Evolutionary conservation across 2,797 vertebrate species (phyloP).

Genomic region (Microcaecilia unicolor): DNA sequence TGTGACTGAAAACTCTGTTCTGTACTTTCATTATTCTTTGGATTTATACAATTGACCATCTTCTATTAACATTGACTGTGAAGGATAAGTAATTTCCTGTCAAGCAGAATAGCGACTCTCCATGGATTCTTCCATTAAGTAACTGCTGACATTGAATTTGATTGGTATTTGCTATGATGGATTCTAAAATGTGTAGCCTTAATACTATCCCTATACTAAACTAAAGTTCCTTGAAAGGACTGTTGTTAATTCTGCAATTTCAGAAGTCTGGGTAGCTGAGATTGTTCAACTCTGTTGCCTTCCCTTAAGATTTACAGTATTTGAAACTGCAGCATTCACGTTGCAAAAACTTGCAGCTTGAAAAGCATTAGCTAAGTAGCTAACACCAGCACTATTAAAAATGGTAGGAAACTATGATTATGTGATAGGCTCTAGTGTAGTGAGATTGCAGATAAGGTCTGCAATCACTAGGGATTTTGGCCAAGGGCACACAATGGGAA

Average conservation of each 20-base stretch:
- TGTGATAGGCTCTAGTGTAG: too few relatives aligned
- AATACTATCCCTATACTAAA: neutral
- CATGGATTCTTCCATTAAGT: neutral
- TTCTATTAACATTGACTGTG: neutral
- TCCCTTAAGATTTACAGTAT: too few relatives aligned
- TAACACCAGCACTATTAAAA: too few relatives aligned
- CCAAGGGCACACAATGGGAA: neutral
- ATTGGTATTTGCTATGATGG: neutral
- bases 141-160: neutral
- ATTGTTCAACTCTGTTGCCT: rapidly evolving
- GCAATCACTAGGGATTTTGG: neutral
- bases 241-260: neutral
- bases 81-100: neutral
- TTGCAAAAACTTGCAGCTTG: neutral
- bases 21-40: too few relatives aligned
- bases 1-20: too few relatives aligned
- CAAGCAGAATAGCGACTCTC: neutral
- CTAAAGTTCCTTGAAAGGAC: neutral
- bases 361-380: neutral
- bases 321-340: neutral
- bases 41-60: neutral
- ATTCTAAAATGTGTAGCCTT: neutral
- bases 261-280: neutral
- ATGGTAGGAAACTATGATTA: too few relatives aligned
- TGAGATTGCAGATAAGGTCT: too few relatives aligned